Evolutionary conservation across 2,888 invertebrate species (phyloP), one percentile per base, ranked within the genome.

Genomic region (Polylopha cassiicola): DNA sequence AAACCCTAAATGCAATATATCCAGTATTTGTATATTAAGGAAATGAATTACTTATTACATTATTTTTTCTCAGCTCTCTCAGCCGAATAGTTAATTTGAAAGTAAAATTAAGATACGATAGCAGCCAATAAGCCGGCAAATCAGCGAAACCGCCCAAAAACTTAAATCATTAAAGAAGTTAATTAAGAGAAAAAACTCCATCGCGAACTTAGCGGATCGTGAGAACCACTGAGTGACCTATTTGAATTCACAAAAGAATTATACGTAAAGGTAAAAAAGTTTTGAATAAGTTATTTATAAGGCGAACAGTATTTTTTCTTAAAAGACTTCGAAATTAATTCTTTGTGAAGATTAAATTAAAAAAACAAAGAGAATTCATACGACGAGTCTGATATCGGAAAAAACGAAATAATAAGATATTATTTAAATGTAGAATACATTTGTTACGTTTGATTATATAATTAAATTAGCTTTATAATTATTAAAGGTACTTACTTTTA

Each of bases 231-330:
- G 14, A 34, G 39, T 21, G 23, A 29, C 29, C 44, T 31, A 39
- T 44, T 44, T 39, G 31, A 44, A 44, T 44, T 44, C 39, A 24
- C 26, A 38, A 38, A 43, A 39, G 34, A 44, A 39, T 39, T 39
- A 39, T 34, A n/a, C n/a, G n/a, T n/a, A 29, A 36, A 24, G 33
- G 24, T 36, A 9, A n/a, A 22, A 36, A 41, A 41, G 24, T 36
- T 41, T 30, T 13, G 13, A 41, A 36, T 41, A 36, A 41, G 41
- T 30, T 21, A 41, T 41, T 34, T 30, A 41, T 44, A 27, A 44
- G 39, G 44, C 39, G 31, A 31, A 36, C 27, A 23, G 36, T 39
- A 29, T 18, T 30, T 41, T 36, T 34, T 29, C 24, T 24, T 39
- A 10, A 10, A n/a, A 17, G 10, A 21, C 7, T 3, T n/a, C n/a